Conservation (phyloP, 2,888 invertebrate genomes). For the Argynnis bischoffii region DNA sequence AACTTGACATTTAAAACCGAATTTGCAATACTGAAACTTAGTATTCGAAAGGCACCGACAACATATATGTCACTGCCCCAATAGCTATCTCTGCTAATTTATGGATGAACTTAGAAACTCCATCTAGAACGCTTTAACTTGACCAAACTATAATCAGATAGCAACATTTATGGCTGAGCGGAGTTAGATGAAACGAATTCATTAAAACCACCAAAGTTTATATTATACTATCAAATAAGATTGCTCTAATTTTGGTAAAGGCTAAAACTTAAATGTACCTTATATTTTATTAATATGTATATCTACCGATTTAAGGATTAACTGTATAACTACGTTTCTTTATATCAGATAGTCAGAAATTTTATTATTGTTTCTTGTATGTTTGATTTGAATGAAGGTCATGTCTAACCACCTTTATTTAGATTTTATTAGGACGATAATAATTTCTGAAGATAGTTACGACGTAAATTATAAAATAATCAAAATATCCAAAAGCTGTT, state of each 20-base stretch:
- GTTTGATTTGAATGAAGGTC: too few species aligned
- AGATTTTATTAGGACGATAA: too few species aligned
- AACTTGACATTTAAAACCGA: constrained; percentile 1
- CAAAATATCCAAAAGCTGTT: too few species aligned
- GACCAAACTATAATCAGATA: constrained; percentile 29
- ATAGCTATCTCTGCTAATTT: constrained; percentile 42
- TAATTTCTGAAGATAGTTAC: too few species aligned
- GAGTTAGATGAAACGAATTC: constrained; percentile 22
- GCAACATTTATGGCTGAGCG: constrained; percentile 20
- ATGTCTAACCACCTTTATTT: too few species aligned
- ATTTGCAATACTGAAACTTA: neutral
- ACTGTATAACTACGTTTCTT: too few species aligned
- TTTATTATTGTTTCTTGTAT: too few species aligned
- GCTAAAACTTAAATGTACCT: constrained; percentile 7
- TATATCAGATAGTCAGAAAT: too few species aligned
- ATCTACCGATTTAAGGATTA: too few species aligned
- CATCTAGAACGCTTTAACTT: constrained; percentile 30
- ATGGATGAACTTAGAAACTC: constrained; percentile 44
- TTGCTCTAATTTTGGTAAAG: constrained; percentile 16
- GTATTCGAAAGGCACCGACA: constrained; percentile 5
- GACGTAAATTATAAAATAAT: too few species aligned
- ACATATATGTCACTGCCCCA: constrained; percentile 23
- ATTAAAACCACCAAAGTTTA: constrained; percentile 20
- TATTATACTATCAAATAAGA: constrained; percentile 8
- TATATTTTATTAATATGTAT: constrained; percentile 4